These are phyloP conservation scores for Sesamia nonagrioides DNA, from an alignment of 1,140 invertebrate genomes.

Conservation along the genomic window DNA sequence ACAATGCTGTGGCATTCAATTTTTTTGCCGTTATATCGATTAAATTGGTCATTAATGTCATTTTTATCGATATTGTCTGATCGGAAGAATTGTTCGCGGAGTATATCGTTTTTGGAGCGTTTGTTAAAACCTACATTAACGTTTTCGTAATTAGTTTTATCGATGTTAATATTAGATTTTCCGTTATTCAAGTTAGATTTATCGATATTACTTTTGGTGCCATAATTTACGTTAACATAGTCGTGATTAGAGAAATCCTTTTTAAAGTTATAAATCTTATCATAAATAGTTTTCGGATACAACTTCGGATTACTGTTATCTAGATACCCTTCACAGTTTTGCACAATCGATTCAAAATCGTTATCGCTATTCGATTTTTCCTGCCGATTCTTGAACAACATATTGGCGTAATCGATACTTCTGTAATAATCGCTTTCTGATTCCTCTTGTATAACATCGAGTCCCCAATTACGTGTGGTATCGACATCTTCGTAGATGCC, in stretches of 20 bases:
- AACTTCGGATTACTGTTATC: constrained; percentile 67
- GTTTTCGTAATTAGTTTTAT: constrained; percentile 53
- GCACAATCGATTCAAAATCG: constrained; percentile 71
- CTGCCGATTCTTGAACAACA: constrained; percentile 57
- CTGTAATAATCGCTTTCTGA: constrained; percentile 85
- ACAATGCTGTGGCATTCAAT: constrained; percentile 84
- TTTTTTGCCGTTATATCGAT: constrained; percentile 76
- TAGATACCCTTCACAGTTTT: constrained; percentile 74
- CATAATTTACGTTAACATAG: constrained; percentile 71
- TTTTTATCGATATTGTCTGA: constrained; percentile 76
- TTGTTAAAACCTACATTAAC: constrained; percentile 66
- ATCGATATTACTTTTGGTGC: constrained; percentile 17
- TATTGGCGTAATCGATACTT: constrained; percentile 77
- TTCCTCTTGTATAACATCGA: constrained; percentile 85
- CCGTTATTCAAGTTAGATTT: constrained; percentile 24
- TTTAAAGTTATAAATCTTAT: constrained; percentile 82
- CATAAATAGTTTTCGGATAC: constrained; percentile 71
- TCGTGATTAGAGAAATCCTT: constrained; percentile 81
- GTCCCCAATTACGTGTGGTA: constrained; percentile 67
- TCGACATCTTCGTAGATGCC: constrained; percentile 85
- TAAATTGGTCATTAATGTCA: constrained; percentile 76
- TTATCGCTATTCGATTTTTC: constrained; percentile 47
- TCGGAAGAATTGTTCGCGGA: constrained; percentile 79
- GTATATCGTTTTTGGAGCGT: constrained; percentile 74
- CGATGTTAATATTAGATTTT: constrained; percentile 23